Percentiles rank a stretch among this genome's conserved stretches.
Conservation (phyloP, 2,888 invertebrate genomes). For the Zhuqinia jingwanae region DNA sequence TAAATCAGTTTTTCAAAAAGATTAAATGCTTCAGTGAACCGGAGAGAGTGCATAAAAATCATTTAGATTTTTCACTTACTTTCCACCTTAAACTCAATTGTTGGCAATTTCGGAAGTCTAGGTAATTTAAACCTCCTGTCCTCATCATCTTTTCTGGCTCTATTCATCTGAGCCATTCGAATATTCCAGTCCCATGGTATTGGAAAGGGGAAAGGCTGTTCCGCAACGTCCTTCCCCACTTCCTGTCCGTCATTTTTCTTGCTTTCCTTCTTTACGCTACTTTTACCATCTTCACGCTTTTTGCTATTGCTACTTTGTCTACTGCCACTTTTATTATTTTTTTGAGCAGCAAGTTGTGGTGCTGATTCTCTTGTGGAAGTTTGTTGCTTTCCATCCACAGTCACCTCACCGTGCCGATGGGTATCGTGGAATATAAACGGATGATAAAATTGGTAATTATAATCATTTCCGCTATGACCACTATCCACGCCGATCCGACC, state of each 20-base stretch:
- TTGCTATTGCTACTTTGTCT: constrained; percentile 18
- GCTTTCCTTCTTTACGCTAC: constrained; percentile 28
- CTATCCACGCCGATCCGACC: constrained; percentile 36
- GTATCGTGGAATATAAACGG: constrained; percentile 66
- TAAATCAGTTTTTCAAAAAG: too few relatives aligned
- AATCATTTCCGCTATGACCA: constrained; percentile 66
- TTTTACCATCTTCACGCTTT: constrained; percentile 15
- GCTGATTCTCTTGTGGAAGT: too few relatives aligned
- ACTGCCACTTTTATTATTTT: background rate
- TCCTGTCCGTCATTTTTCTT: background rate
- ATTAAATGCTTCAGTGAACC: too few relatives aligned
- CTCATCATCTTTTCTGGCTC: constrained; percentile 6
- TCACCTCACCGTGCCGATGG: constrained; percentile 65
- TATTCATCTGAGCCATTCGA: constrained; percentile 52
- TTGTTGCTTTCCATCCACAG: too few relatives aligned
- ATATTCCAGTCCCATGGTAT: constrained; percentile 66
- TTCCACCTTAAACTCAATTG: constrained; percentile 64
- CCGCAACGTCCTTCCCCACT: background rate
- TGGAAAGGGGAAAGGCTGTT: constrained; percentile 56
- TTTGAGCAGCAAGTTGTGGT: constrained; percentile 1
- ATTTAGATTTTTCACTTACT: constrained; percentile 58
- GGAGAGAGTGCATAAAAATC: too few relatives aligned
- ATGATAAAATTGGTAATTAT: constrained; percentile 60
- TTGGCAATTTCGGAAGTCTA: constrained; percentile 47
- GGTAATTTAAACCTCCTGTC: constrained; percentile 56